Evolutionary conservation across 2,113 vertebrate genomes (phyloP), one percentile per base, ranked within the genome.

Genomic region (Trematomus loennbergii): DNA sequence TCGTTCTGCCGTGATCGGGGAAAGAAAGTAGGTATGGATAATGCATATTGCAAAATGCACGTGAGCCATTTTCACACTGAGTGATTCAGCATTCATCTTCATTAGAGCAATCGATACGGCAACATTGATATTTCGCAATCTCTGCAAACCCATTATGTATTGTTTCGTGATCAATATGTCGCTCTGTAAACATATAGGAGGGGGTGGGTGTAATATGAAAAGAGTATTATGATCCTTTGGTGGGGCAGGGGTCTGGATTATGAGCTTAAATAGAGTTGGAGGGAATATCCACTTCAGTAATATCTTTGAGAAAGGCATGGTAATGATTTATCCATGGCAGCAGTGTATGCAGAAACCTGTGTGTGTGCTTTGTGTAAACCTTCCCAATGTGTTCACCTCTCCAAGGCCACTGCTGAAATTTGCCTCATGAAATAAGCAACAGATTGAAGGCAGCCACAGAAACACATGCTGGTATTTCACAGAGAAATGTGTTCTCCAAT

Each of bases 21-120:
- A 29, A 48, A 50, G 33, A 29, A 40, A 65, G 25, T 13, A 7
- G 15, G 22, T 33, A 29, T 52, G 63, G 78, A 67, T 60, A 85
- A 55, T 66, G 17, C 53, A 53, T 25, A 33, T 29, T 29, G 29
- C 3, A 29, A 29, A 29, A 58, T 77, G 82, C 67, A 75, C 59
- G 62, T 2, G 43, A 82, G 72, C 59, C 62, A 59, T 83, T 90
- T 90, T 86, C 75, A 87, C 78, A 75, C 68, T 15, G 72, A 83
- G 79, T 40, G 64, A 91, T 83, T 93, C 84, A 83, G 91, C 88
- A 90, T 94, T 92, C 83, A 85, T 94, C 88, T 91, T 94, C 87
- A 92, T 93, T 88, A 90, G 80, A 61, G 63, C 79, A 79, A 91
- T 93, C 91, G 72, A 92, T 93, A 86, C 61, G 59, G 72, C 83